Base-by-base conservation (phyloP, 2,113 vertebrate genomes). In the Aplodontia rufa region DNA sequence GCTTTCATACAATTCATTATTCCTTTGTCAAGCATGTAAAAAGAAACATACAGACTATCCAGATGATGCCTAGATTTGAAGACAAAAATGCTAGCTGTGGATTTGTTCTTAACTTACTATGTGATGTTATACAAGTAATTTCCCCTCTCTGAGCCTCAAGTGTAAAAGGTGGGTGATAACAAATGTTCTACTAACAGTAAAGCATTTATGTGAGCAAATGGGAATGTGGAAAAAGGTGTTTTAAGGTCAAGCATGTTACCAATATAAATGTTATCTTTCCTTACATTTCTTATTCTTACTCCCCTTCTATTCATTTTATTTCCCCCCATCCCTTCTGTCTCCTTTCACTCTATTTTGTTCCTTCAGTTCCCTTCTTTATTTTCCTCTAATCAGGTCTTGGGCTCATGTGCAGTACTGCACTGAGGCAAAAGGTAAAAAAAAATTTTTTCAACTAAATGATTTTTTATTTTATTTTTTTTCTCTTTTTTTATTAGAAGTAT, bases 261-360 rank as follows among this genome's bases (percentile, higher is more conserved):
- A 68, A 53, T 62, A 28, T 28, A 62, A 82, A 37, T 55, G 40
- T 14, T 87, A 90, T 86, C 4, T 26, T 81, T 17, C 12, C 35
- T 45, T 58, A 40, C 28, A 83, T 87, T 37, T 49, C 32, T 89
- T 92, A 75, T 55, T 80, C 19, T 74, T n/a, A 16, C 37, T 78
- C 42, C 16, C 87, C 42, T 85, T 40, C 49, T 79, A 14, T 19
- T 58, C 32, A 11, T 58, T 9, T 75, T 5, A 87, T 69, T 82
- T 53, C 28, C 11, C 49, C 68, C 30, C 45, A 91, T 32, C 22
- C 24, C 9, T 14, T 30, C 47, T n/a, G 6, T 81, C n/a, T 86
- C 74, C 22, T 66, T 94, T 94, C 42, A 90, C 19, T 90, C 32
- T 82, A n/a, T 49, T 93, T 91, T 90, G 24, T 87, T 87, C 24